Evolutionary conservation across 2,797 vertebrate species (phyloP).

Genomic region (Scomberomorus guttatus): DNA sequence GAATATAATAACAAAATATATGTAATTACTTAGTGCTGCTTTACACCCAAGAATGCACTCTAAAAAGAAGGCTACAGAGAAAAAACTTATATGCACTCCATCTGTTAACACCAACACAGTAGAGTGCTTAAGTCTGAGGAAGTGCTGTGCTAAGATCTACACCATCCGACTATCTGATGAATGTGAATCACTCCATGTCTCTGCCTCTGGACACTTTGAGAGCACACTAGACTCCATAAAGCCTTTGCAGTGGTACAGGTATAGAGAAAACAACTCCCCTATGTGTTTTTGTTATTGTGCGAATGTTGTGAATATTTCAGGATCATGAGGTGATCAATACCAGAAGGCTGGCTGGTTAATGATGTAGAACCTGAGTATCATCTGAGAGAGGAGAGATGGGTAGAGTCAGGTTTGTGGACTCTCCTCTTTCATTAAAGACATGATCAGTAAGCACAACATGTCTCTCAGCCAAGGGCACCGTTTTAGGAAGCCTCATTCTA

Average conservation of each 20-base stretch:
- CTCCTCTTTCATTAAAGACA: conserved; percentile 77
- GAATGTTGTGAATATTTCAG: conserved; percentile 81
- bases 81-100: background rate
- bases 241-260: conserved; percentile 43
- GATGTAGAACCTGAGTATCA: conserved; percentile 73
- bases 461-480: conserved; percentile 68
- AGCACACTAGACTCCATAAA: conserved; percentile 54
- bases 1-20: no score
- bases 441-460: conserved; percentile 80
- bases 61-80: background rate
- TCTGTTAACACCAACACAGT: conserved; percentile 25
- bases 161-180: conserved; percentile 54
- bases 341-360: conserved; percentile 79
- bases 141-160: conserved; percentile 37
- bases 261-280: conserved; percentile 62
- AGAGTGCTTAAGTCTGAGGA: conserved; percentile 17
- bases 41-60: no score
- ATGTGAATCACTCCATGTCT: conserved; percentile 60
- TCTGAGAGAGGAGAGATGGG: conserved; percentile 60
- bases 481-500: conserved; percentile 67
- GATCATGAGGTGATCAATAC: conserved; percentile 81
- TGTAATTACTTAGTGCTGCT: no score
- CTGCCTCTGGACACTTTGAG: conserved; percentile 48
- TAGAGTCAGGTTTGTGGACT: conserved; percentile 66
- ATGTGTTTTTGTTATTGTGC: conserved; percentile 74